Conservation (phyloP, 2,113 vertebrate genomes). For the Gavialis gangeticus region DNA sequence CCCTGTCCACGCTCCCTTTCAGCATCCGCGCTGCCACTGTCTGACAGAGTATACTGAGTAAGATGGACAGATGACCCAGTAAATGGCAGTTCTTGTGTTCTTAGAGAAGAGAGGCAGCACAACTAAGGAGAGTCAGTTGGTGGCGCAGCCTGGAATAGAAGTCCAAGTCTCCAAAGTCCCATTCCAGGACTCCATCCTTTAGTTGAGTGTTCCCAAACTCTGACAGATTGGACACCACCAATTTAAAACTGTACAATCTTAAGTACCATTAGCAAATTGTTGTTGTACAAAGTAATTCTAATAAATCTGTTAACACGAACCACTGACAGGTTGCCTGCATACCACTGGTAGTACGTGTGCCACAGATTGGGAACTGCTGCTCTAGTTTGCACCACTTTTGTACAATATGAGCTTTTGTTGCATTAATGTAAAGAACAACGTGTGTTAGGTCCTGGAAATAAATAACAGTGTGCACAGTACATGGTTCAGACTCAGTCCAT, state of each 20-base stretch:
- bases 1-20: too few relatives aligned
- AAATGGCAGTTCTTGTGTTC: too few relatives aligned
- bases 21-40: too few relatives aligned
- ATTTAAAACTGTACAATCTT: too few relatives aligned
- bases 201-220: too few relatives aligned
- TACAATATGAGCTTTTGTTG: not conserved
- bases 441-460: not conserved
- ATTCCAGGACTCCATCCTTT: not conserved
- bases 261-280: too few relatives aligned
- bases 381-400: not conserved
- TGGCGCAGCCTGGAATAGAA: not conserved
- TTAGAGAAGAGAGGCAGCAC: not conserved
- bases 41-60: too few relatives aligned
- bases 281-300: not conserved
- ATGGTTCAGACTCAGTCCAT: not conserved
- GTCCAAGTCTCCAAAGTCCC: not conserved
- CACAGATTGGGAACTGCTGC: not conserved
- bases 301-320: too few relatives aligned
- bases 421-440: fast-evolving
- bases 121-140: not conserved
- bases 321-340: too few relatives aligned
- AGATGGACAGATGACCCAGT: too few relatives aligned
- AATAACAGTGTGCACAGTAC: not conserved
- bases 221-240: too few relatives aligned
- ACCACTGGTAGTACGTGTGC: too few relatives aligned